Evolutionary conservation across 2,113 vertebrate species (phyloP).

Genomic region (Caloenas nicobarica): DNA sequence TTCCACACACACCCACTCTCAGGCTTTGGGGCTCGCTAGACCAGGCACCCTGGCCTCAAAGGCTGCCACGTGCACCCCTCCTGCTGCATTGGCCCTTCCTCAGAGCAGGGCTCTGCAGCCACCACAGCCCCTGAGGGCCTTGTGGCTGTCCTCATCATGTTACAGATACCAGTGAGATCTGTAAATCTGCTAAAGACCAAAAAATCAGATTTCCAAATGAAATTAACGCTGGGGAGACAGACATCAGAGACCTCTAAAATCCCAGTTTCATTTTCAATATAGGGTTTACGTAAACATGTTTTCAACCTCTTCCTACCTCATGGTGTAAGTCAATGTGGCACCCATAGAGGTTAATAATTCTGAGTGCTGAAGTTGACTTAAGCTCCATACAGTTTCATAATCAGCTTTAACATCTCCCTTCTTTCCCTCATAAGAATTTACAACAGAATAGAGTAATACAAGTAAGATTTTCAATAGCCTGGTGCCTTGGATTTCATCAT

Average conservation of each 20-base stretch:
- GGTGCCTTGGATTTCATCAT: not conserved
- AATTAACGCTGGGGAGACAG: not conserved
- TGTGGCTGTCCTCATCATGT: not conserved
- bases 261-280: not conserved
- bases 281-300: not conserved
- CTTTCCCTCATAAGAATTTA: not conserved
- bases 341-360: not conserved
- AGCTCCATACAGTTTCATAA: not conserved
- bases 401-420: not conserved
- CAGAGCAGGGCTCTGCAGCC: too few species aligned
- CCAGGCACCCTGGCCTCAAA: too few species aligned
- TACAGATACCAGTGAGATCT: not conserved
- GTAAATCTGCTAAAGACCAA: not conserved
- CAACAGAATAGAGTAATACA: not conserved
- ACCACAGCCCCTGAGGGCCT: not conserved
- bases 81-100: too few species aligned
- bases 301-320: not conserved
- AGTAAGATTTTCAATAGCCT: not conserved
- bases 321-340: not conserved
- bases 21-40: too few species aligned
- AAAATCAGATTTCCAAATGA: not conserved
- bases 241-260: not conserved
- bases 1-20: too few species aligned
- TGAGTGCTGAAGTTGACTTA: not conserved
- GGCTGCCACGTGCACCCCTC: too few species aligned